phyloP scores from a whole-genome alignment of 2,113 vertebrate species.

The Ceyx margarethae region DNA sequence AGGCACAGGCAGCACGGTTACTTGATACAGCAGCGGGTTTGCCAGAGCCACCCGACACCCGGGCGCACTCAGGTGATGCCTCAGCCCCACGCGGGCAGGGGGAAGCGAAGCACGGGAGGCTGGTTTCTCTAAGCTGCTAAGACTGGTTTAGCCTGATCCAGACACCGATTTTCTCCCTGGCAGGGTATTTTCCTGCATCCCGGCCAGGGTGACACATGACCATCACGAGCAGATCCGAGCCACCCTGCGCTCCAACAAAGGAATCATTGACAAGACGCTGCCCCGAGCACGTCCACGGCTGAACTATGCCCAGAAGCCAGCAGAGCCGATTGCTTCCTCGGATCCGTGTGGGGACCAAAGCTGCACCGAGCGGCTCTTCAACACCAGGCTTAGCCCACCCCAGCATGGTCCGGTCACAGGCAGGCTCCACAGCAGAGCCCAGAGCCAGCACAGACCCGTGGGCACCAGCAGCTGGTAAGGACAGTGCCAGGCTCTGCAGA shows the following conservation, averaged over 20 bases:
- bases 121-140: background rate
- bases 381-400: fast-evolving
- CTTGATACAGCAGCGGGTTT: background rate
- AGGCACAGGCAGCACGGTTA: background rate
- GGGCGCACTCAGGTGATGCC: fast-evolving
- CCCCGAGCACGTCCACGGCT: background rate
- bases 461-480: fast-evolving
- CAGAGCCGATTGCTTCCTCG: background rate
- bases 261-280: constrained; percentile 48
- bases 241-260: background rate
- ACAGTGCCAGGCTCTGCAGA: background rate
- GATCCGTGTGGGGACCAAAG: background rate
- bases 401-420: fast-evolving
- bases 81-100: fast-evolving
- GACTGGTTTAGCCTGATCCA: background rate
- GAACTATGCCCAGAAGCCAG: constrained; percentile 15
- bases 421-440: background rate
- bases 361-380: fast-evolving
- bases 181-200: background rate
- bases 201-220: constrained; percentile 11
- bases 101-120: background rate
- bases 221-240: constrained; percentile 16
- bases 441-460: fast-evolving
- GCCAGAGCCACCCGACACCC: constrained; percentile 6
- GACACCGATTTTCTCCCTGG: background rate